Percentiles rank a stretch among this genome's conserved stretches.
phyloP scores from a whole-genome alignment of 1,140 invertebrate species.

The Apis florea region DNA sequence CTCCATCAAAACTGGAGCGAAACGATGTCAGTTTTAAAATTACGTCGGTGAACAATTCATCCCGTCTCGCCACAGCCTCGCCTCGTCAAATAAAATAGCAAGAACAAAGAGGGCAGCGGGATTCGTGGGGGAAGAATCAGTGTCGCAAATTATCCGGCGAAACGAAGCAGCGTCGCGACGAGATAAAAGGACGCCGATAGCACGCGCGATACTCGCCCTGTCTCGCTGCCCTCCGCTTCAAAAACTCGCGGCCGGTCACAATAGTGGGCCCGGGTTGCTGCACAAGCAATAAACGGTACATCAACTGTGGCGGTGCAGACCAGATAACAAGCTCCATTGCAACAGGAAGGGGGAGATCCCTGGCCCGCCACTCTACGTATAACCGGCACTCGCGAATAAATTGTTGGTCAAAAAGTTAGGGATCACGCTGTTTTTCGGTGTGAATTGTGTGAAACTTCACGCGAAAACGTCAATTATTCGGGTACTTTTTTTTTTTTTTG shows the following conservation, averaged over 20 bases:
- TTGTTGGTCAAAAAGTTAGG: not conserved
- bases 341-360: constrained; percentile 12
- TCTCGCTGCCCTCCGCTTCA: constrained; percentile 14
- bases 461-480: too few relatives aligned
- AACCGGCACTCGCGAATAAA: not conserved
- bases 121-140: not conserved
- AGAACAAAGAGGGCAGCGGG: not conserved
- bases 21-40: not conserved
- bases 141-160: constrained; percentile 27
- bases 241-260: constrained; percentile 28
- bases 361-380: constrained; percentile 5
- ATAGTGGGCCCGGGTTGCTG: constrained; percentile 41
- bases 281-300: constrained; percentile 62
- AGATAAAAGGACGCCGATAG: constrained; percentile 25
- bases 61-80: not conserved
- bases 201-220: not conserved
- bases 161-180: constrained; percentile 6
- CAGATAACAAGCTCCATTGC: constrained; percentile 66
- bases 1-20: not conserved
- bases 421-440: not conserved
- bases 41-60: not conserved
- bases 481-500: too few relatives aligned
- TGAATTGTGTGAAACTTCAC: too few relatives aligned
- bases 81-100: not conserved
- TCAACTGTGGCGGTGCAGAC: constrained; percentile 43